These are phyloP conservation scores for Lepidothrix coronata DNA, from an alignment of 2,113 vertebrate species.

Conservation along the genomic window DNA sequence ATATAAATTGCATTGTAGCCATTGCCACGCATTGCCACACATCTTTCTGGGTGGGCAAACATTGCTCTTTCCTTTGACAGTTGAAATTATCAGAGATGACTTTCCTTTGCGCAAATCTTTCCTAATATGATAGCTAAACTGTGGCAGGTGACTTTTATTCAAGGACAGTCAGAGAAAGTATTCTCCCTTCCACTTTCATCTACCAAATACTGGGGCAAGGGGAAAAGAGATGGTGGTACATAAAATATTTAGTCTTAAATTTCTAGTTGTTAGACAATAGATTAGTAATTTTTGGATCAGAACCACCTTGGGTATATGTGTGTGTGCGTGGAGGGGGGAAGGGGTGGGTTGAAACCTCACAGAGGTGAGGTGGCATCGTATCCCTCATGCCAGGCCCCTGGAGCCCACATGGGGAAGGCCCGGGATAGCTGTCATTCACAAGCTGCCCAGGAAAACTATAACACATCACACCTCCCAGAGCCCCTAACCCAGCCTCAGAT, in stretches of 20 bases:
- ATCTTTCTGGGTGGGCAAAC: background rate
- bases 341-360: too few species aligned
- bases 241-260: background rate
- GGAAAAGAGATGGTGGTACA: background rate
- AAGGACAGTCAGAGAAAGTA: background rate
- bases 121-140: background rate
- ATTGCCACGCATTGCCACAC: rapidly evolving
- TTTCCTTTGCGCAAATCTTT: background rate
- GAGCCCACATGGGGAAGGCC: too few species aligned
- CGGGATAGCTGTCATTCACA: too few species aligned
- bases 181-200: background rate
- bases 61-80: background rate
- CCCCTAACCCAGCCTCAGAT: too few species aligned
- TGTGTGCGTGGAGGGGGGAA: too few species aligned
- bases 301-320: too few species aligned
- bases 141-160: background rate
- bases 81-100: background rate
- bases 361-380: too few species aligned
- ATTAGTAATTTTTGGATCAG: too few species aligned
- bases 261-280: background rate
- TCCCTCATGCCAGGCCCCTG: too few species aligned
- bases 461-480: too few species aligned
- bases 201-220: rapidly evolving
- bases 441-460: too few species aligned
- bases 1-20: background rate